phyloP scores from a whole-genome alignment of 2,113 vertebrate genomes.

The Haliaeetus leucogaster region DNA sequence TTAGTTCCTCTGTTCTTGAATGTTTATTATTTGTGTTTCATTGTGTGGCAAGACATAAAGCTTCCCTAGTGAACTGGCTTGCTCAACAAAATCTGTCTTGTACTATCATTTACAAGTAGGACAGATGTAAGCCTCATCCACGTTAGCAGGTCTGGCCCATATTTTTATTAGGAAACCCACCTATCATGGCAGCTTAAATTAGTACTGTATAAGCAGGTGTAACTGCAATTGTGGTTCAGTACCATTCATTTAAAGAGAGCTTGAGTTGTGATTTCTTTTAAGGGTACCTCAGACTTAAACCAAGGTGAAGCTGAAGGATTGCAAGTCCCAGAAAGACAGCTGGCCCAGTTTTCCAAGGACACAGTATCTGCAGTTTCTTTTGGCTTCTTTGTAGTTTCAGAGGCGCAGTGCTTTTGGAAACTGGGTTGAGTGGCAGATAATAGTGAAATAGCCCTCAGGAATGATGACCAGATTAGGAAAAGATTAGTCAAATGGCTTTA shows the following conservation, averaged over 20 bases:
- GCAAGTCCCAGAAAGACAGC: background rate
- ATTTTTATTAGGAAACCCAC: background rate
- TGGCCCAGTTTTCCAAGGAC: slow-evolving; percentile 8
- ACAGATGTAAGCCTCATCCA: background rate
- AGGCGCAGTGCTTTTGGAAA: slow-evolving; percentile 4
- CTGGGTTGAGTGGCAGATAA: background rate
- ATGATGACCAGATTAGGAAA: background rate
- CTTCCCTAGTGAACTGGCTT: background rate
- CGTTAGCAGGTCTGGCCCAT: background rate
- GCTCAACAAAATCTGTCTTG: background rate
- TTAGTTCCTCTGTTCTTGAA: background rate
- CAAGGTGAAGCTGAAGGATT: background rate
- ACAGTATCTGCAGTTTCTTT: background rate
- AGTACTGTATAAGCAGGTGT: background rate
- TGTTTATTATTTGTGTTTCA: background rate
- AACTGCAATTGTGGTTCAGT: background rate
- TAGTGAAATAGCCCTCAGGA: background rate
- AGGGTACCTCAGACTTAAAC: background rate
- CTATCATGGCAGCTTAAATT: background rate
- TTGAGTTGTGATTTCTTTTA: background rate
- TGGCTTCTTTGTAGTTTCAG: background rate
- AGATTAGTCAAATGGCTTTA: background rate
- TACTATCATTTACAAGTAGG: background rate
- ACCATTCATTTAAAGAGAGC: background rate
- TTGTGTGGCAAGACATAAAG: background rate